Evolutionary conservation across 2,113 vertebrate genomes (phyloP).

Genomic region (Hyperoodon ampullatus): DNA sequence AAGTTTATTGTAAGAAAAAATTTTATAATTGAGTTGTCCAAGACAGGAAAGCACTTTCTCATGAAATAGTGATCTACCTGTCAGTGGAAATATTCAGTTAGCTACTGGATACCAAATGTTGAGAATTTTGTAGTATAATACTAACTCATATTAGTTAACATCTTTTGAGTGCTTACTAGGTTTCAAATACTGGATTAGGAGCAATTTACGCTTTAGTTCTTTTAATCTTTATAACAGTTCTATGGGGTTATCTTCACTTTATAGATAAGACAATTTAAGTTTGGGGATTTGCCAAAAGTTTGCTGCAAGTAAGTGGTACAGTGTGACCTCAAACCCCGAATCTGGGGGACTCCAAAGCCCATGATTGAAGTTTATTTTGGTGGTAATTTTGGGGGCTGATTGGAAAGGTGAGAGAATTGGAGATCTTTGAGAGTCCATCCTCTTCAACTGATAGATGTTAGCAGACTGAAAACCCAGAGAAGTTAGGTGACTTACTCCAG

Average conservation of each 20-base stretch:
- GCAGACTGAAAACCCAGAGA: background rate
- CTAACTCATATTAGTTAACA: background rate
- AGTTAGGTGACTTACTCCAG: background rate
- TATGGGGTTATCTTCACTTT: background rate
- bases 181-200: background rate
- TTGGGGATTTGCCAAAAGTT: background rate
- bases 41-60: background rate
- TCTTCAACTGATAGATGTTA: background rate
- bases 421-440: background rate
- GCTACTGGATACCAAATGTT: background rate
- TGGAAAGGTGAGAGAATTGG: background rate
- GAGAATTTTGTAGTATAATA: background rate
- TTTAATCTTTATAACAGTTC: background rate
- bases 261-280: background rate
- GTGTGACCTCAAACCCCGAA: background rate
- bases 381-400: background rate
- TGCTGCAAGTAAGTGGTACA: background rate
- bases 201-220: background rate
- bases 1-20: background rate
- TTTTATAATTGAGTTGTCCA: background rate
- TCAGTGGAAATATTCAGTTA: background rate
- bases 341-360: background rate
- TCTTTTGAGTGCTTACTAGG: background rate
- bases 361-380: background rate
- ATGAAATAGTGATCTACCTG: background rate